Evolutionary conservation across 1,140 invertebrate species (phyloP), one percentile per base, ranked within the genome.

Genomic region (Nasonia giraulti): DNA sequence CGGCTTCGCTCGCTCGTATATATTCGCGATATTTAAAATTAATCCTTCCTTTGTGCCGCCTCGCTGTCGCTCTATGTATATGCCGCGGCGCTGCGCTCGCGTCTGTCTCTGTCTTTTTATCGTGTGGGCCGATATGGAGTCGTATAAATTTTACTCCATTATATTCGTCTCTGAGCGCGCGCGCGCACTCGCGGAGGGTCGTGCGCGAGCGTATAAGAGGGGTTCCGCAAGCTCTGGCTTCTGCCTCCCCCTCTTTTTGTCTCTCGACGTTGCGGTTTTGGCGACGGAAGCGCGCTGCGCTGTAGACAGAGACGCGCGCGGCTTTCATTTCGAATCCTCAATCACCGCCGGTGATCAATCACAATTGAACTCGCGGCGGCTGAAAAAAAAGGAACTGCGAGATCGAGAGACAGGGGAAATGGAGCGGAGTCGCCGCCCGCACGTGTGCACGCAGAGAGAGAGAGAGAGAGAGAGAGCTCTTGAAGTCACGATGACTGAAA

Each of bases 141-240:
- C 90, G 90, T 91, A 92, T 90, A 90, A 92, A 92, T 92, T 92
- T 92, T 89, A 90, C 90, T 91, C 90, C 89, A 92, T 92, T 92
- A 90, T 90, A 90, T 90, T 89, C 89, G 74, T 88, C 82, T 74
- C 84, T 83, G 86, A 86, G 87, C 83, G 85, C 44, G 81, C 44
- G 81, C 27, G 27, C 27, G 27, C 27, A 27, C 33, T 37, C 86
- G 80, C 74, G 55, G 69, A 80, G 86, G 82, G 85, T 75, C 37
- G 77, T 75, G 40, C 71, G 66, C 71, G 40, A 50, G 76, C 75
- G 74, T 68, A 37, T 37, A 33, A 50, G 62, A 55, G 75, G 69
- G 62, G 76, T 85, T 84, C 83, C 83, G 80, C 83, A 68, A 87
- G 82, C 84, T 85, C 78, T 62, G 55, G 55, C 20, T 78, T 23